Base-by-base conservation (phyloP, 2,797 vertebrate genomes). In the Rhinoraja longicauda region DNA sequence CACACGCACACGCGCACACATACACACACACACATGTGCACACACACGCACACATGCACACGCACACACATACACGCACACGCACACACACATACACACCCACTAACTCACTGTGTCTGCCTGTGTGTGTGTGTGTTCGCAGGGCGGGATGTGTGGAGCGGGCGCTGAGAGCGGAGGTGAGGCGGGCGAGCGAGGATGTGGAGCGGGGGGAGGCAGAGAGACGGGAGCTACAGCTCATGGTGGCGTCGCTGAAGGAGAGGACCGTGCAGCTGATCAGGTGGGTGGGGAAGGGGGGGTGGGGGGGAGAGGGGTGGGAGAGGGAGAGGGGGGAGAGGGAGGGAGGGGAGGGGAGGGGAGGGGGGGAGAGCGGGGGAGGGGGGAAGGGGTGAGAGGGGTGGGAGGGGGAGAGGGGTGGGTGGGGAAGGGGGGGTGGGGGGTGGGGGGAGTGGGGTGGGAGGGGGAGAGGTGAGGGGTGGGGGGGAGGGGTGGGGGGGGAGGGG, bases 211-310 rank as follows among this genome's bases (percentile, higher is more conserved):
- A 59, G 0, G 15, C 93, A n/a, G 1, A 21, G 73, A 94, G 95
- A 1, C 93, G 15, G 1, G 90, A 93, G 26, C 95, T 95, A 93
- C 91, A 0, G 92, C 94, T 95, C 29, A 93, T 95, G 93, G 86
- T 95, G 93, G 93, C 0, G 1, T 93, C 93, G 88, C 90, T 96
- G 95, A 96, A 96, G 94, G 94, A 32, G 10, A 94, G 57, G 90
- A 94, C 96, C 94, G 93, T 96, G 94, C 95, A 96, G 32, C 94
- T 96, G 94, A 94, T 96, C 53, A 94, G 93, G 95, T 96, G n/a
- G n/a, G n/a, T n/a, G n/a, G n/a, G n/a, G n/a, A n/a, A n/a, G n/a
- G n/a, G 94, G 95, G 82, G 26, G 0, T 62, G 26, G 29, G 53
- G 62, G n/a, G n/a, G n/a, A n/a, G 64, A 93, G 78, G 62, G 1